A percentile compares a stretch with the other conserved stretches of the same genome.
Evolutionary conservation across 2,797 vertebrate species (phyloP).

Genomic region (Xyrichtys novacula): DNA sequence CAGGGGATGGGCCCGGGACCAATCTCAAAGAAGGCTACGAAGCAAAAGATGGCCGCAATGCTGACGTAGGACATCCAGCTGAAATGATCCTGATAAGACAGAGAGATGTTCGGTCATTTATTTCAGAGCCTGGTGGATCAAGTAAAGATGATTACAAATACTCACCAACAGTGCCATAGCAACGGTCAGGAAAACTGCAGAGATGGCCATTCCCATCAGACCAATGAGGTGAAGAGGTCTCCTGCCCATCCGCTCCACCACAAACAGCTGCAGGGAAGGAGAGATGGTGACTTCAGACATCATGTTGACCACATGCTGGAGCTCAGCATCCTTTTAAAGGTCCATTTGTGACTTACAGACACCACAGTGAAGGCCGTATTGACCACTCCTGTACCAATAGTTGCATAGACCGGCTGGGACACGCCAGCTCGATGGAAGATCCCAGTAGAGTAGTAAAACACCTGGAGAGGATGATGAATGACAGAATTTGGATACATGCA

Average conservation of each 20-base stretch:
- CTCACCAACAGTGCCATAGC: constrained; percentile 91
- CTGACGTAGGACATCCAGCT: constrained; percentile 94
- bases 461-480: constrained; percentile 66
- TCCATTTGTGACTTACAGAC: constrained; percentile 62
- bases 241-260: constrained; percentile 92
- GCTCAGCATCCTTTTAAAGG: no score
- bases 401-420: constrained; percentile 90
- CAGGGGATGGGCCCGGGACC: constrained; percentile 97
- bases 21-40: constrained; percentile 97
- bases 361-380: constrained; percentile 92
- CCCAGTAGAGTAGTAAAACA: constrained; percentile 93
- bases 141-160: neutral
- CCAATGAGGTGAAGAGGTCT: constrained; percentile 93
- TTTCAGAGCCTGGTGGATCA: neutral
- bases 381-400: constrained; percentile 90
- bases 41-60: constrained; percentile 93
- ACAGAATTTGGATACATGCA: neutral
- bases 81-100: constrained; percentile 84
- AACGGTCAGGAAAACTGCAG: constrained; percentile 92
- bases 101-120: neutral
- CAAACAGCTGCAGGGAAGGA: constrained; percentile 86
- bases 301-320: no score
- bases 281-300: constrained; percentile 39
- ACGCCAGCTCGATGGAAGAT: constrained; percentile 90
- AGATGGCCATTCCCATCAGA: constrained; percentile 92